Evolutionary conservation across 2,888 invertebrate species (phyloP).

Genomic region (Zele albiditarsus): DNA sequence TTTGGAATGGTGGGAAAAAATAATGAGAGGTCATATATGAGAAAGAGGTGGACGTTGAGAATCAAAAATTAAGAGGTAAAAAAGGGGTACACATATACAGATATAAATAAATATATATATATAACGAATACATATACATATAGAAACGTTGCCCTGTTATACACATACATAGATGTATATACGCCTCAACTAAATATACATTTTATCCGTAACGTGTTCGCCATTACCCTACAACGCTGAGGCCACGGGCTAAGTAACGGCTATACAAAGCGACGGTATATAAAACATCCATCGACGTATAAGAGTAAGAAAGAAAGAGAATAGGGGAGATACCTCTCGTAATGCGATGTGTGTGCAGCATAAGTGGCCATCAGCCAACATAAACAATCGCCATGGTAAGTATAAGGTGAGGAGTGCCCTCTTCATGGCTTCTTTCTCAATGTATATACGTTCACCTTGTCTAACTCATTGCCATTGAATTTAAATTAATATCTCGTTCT

Average conservation of each 20-base stretch:
- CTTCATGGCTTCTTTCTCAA: conserved; percentile 47
- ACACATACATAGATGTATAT: conserved; percentile 45
- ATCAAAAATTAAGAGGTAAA: conserved; percentile 15
- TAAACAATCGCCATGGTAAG: conserved; percentile 72
- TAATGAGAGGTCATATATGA: conserved; percentile 55
- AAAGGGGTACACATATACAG: background rate
- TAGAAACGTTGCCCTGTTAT: conserved; percentile 14
- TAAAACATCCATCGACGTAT: background rate
- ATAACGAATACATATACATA: background rate
- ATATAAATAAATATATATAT: conserved; percentile 30
- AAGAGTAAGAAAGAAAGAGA: conserved; percentile 10
- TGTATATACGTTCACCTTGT: conserved; percentile 28
- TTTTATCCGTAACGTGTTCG: conserved; percentile 73
- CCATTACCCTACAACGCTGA: conserved; percentile 71
- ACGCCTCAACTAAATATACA: conserved; percentile 70
- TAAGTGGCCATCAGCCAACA: conserved; percentile 73
- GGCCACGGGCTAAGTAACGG: conserved; percentile 70
- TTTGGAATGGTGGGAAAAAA: conserved; percentile 57
- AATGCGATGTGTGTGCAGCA: conserved; percentile 70
- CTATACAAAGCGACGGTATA: conserved; percentile 36
- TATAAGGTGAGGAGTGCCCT: conserved; percentile 67
- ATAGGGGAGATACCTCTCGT: conserved; percentile 54
- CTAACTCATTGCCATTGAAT: conserved; percentile 12
- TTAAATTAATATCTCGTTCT: conserved; percentile 20
- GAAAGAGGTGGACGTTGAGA: background rate